Percentiles rank a stretch among this genome's conserved stretches.
Evolutionary conservation across 2,113 vertebrate genomes (phyloP).

Genomic region (Melanostigma gelatinosum): DNA sequence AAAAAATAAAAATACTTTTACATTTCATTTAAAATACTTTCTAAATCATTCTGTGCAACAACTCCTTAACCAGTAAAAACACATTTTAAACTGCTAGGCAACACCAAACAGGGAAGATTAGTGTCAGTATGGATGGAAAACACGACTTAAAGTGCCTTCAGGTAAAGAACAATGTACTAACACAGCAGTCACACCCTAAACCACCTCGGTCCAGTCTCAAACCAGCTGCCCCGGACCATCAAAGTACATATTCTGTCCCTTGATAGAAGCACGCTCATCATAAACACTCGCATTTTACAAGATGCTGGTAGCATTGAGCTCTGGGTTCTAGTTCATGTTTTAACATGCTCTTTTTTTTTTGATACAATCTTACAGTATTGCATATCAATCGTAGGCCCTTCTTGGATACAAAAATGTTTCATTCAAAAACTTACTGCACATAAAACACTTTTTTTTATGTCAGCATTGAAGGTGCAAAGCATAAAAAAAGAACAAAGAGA

Average conservation of each 20-base stretch:
- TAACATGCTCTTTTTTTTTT: neutral
- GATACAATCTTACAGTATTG: neutral
- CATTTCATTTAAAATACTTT: neutral
- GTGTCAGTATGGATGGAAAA: neutral
- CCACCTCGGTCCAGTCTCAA: neutral
- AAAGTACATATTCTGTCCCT: neutral
- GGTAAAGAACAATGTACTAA: neutral
- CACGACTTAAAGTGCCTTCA: neutral
- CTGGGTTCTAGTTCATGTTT: neutral
- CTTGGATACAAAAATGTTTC: neutral
- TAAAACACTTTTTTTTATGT: neutral
- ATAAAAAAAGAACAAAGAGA: slow-evolving; percentile 7
- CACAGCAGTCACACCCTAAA: neutral
- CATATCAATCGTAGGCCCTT: neutral
- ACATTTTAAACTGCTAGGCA: neutral
- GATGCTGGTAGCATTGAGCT: neutral
- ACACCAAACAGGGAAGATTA: neutral
- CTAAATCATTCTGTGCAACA: neutral
- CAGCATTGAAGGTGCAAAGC: neutral
- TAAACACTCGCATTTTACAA: neutral
- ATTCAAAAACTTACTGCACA: neutral
- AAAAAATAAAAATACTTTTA: neutral
- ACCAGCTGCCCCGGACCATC: neutral
- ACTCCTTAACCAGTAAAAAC: neutral
- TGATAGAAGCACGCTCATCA: neutral